Base-by-base conservation (phyloP, 2,113 vertebrate genomes). In the Ophiodon elongatus region DNA sequence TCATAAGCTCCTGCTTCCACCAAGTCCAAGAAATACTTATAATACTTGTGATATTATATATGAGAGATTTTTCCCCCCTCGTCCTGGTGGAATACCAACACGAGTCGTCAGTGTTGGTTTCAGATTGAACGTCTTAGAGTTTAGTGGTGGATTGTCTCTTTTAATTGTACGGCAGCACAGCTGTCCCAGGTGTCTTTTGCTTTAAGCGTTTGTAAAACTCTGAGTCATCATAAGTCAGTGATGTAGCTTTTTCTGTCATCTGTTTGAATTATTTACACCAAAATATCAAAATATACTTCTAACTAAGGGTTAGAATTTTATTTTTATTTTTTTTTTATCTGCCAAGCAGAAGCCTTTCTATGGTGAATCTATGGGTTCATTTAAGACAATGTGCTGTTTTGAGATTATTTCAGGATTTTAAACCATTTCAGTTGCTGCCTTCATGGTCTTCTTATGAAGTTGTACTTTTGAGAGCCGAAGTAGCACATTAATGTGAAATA, bases 261-360 rank as follows among this genome's bases (percentile, higher is more conserved):
- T 59, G 45, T 78, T 67, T 78, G 4, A 73, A 52, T 90, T 85
- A 84, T 85, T 76, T 80, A 82, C 81, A 84, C 75, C 85, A 85
- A 87, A 87, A 75, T 68, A 37, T 79, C 85, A 85, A 87, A 87
- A 75, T 68, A 37, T 79, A 54, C 67, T 75, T 47, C 67, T 57
- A 50, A 31, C 41, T 19, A 6, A 39, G 69, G 47, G 73, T 80
- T 63, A 59, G 59, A 62, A 77, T 19, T 57, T 45, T 50, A 39
- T 52, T 56, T 63, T 56, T 63, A 82, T 74, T 82, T 59, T 59
- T 41, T 70, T 79, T 60, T 5, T 84, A 80, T 93, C 94, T 94
- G 92, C 92, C 50, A 90, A 94, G 93, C 92, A 94, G 94, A 94
- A 91, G 82, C 86, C 85, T 93, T 92, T 88, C 80, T 83, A 54